These are phyloP conservation scores for Oikopleura dioica DNA, from an alignment of 23 tunicate species.

Conservation along the genomic window DNA sequence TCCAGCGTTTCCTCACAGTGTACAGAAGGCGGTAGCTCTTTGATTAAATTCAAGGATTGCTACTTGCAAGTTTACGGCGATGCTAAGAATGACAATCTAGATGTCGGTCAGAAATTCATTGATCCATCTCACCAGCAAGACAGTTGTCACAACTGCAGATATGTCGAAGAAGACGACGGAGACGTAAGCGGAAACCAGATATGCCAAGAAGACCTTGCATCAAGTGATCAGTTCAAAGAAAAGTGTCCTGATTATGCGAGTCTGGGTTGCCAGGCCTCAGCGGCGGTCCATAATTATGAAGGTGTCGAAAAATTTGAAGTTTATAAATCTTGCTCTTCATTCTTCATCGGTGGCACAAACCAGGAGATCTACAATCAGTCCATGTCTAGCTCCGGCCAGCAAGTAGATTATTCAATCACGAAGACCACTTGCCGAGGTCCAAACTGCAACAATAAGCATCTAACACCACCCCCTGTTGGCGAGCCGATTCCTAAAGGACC, in stretches of 20 bases:
- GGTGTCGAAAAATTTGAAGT: neutral
- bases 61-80: neutral
- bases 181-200: neutral
- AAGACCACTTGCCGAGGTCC: neutral
- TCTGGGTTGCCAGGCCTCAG: neutral
- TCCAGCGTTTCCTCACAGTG: neutral
- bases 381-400: too few relatives aligned
- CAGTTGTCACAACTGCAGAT: neutral
- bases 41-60: constrained; percentile 4
- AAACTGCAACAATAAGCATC: neutral
- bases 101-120: neutral
- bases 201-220: too few relatives aligned
- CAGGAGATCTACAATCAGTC: too few relatives aligned
- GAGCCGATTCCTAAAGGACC: neutral
- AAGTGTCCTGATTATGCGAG: neutral
- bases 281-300: neutral
- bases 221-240: too few relatives aligned
- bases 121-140: neutral
- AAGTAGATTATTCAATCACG: neutral
- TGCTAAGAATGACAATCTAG: neutral
- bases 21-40: neutral
- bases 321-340: neutral
- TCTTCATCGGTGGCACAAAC: neutral
- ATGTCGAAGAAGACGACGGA: neutral
- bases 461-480: neutral